Base-by-base conservation (phyloP, 2,888 invertebrate species). In the Invenusta paracnida region DNA sequence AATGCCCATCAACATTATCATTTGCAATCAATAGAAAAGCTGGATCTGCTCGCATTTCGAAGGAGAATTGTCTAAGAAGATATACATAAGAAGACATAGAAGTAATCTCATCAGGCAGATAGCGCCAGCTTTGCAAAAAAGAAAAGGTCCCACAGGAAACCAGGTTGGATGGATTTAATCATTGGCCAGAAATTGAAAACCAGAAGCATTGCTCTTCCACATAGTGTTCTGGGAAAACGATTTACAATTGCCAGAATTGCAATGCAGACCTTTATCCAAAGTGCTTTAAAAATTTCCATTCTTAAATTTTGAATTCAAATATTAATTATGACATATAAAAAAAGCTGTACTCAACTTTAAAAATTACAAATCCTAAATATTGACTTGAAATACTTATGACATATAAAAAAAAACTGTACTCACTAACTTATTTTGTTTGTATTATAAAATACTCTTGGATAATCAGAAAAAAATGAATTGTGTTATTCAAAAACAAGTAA, bases 31-130 rank as follows among this genome's bases (percentile, higher is more conserved):
- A 48, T 5, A 5, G 79, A 79, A n/a, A 25, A 23, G 23, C 5
- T 79, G 79, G 79, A 79, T 79, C n/a, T 79, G 5, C 28, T 79
- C 5, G 23, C 79, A 79, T 79, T 79, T 27, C 5, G 79, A n/a
- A 2, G 79, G 2, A 5, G 25, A 2, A 79, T 79, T 79, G 79
- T 79, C 5, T n/a, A n/a, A n/a, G n/a, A n/a, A 25, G 2, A 11
- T 27, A 2, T 79, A 79, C 79, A 2, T 79, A 2, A 2, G 28
- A 2, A 2, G n/a, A n/a, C 28, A 79, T n/a, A 5, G 11, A 2
- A 79, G 11, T 25, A 2, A n/a, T n/a, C n/a, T n/a, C n/a, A n/a
- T n/a, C n/a, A n/a, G n/a, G n/a, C n/a, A n/a, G n/a, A n/a, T n/a
- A n/a, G n/a, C n/a, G n/a, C n/a, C n/a, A n/a, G n/a, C n/a, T n/a